Evolutionary conservation across 1,140 invertebrate genomes (phyloP).

Genomic region (Camponotus floridanus): DNA sequence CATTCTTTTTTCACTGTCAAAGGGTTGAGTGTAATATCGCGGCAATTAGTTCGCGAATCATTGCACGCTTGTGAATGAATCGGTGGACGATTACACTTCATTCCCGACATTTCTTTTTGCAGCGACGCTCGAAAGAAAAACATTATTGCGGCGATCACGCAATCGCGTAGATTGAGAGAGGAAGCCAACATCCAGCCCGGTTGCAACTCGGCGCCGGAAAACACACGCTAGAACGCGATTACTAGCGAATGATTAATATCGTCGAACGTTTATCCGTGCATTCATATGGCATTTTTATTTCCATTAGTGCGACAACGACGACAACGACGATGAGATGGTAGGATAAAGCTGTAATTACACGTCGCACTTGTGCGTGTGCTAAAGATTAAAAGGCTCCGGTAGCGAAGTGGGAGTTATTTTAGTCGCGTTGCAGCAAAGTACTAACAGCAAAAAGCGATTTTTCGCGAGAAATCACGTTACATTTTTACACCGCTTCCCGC

Average conservation of each 20-base stretch:
- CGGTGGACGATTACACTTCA: neutral
- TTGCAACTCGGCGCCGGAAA: slow-evolving; percentile 2
- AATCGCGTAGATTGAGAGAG: slow-evolving; percentile 13
- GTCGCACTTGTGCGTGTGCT: slow-evolving; percentile 22
- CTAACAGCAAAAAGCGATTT: slow-evolving; percentile 48
- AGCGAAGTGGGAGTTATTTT: slow-evolving; percentile 57
- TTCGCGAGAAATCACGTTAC: slow-evolving; percentile 53
- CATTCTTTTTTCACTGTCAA: slow-evolving; percentile 2
- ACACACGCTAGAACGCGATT: slow-evolving; percentile 48
- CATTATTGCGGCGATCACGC: slow-evolving; percentile 38
- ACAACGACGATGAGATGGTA: slow-evolving; percentile 35
- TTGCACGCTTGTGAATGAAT: neutral
- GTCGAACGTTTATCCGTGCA: slow-evolving; percentile 48
- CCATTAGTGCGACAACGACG: slow-evolving; percentile 36
- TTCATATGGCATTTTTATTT: slow-evolving; percentile 51
- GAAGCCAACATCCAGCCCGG: slow-evolving; percentile 28
- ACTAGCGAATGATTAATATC: slow-evolving; percentile 52
- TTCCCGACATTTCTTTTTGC: slow-evolving; percentile 4
- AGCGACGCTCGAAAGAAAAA: slow-evolving; percentile 16
- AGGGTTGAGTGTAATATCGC: neutral
- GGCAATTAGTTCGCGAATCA: neutral
- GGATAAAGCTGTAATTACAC: slow-evolving; percentile 60
- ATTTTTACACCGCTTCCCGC: slow-evolving; percentile 11
- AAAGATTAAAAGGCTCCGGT: slow-evolving; percentile 60
- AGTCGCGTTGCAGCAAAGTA: slow-evolving; percentile 43